Evolutionary conservation across 2,797 vertebrate genomes (phyloP).

Genomic region (Notolepis coatsorum): DNA sequence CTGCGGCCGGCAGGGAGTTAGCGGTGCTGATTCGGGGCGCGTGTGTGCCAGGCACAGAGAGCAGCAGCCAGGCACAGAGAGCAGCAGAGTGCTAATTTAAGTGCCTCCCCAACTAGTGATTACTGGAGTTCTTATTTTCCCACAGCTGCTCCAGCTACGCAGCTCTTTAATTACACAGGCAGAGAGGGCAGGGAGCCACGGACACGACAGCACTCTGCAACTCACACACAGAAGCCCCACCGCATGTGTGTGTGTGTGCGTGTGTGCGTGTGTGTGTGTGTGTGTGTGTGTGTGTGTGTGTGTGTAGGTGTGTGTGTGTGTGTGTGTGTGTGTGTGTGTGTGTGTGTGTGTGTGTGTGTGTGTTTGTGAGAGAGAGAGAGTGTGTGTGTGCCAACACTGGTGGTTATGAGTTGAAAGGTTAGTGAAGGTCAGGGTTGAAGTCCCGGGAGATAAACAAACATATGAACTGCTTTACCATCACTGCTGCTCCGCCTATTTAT

Average conservation of each 20-base stretch:
- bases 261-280: conserved; percentile 19
- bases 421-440: conserved; percentile 47
- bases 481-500: conserved; percentile 34
- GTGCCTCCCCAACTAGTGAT: conserved; percentile 84
- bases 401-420: conserved; percentile 48
- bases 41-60: conserved; percentile 70
- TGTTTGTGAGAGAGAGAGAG: too few relatives aligned
- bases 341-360: conserved; percentile 6
- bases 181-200: conserved; percentile 64
- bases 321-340: not conserved
- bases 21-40: conserved; percentile 68
- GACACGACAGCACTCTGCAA: conserved; percentile 47
- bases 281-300: conserved; percentile 7
- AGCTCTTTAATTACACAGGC: conserved; percentile 83
- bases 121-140: conserved; percentile 80
- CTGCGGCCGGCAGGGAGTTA: conserved; percentile 61
- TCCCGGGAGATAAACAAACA: conserved; percentile 44
- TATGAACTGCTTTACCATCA: conserved; percentile 6
- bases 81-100: conserved; percentile 82
- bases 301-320: conserved; percentile 9
- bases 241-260: conserved; percentile 27
- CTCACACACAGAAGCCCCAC: conserved; percentile 29
- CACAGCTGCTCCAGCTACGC: conserved; percentile 80
- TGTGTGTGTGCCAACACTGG: conserved; percentile 8
- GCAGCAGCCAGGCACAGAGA: conserved; percentile 69